A percentile compares a stretch with the other conserved stretches of the same genome.
phyloP scores from a whole-genome alignment of 2,888 invertebrate species.

The Dicycla oo region DNA sequence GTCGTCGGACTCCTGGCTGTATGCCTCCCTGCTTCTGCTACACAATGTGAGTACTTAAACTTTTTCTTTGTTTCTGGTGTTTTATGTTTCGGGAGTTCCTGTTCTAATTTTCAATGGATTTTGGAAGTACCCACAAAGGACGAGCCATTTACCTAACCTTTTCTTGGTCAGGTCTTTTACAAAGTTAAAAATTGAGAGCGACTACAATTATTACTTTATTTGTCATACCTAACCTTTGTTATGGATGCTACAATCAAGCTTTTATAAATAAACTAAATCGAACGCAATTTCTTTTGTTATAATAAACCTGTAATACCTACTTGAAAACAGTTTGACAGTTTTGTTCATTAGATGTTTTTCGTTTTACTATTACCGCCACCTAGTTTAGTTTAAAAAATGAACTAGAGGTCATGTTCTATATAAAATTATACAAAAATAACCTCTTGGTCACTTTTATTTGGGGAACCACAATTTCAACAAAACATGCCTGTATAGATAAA shows the following conservation, averaged over 20 bases:
- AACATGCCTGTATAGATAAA: neutral
- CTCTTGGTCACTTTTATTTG: constrained; percentile 8
- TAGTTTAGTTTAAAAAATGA: neutral
- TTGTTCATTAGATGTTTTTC: constrained; percentile 17
- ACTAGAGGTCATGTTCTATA: constrained; percentile 11
- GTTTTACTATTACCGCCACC: constrained; percentile 36
- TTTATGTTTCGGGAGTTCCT: constrained; percentile 1
- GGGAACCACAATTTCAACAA: constrained; percentile 8
- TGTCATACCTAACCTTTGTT: neutral
- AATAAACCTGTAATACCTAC: neutral
- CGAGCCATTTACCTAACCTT: neutral
- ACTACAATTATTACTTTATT: neutral
- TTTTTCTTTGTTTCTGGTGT: constrained; percentile 63
- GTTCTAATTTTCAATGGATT: constrained; percentile 12
- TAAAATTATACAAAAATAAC: constrained; percentile 13
- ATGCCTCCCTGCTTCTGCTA: constrained; percentile 87
- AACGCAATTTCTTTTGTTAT: constrained; percentile 43
- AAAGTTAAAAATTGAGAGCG: neutral
- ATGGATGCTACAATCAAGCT: neutral
- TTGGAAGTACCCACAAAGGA: neutral
- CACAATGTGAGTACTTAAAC: constrained; percentile 93
- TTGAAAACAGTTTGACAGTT: neutral
- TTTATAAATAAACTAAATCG: constrained; percentile 14
- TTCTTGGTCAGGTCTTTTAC: neutral
- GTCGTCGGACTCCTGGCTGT: constrained; percentile 87